Base-by-base conservation (phyloP, 2,888 invertebrate species). In the Microdon myrmicae region DNA sequence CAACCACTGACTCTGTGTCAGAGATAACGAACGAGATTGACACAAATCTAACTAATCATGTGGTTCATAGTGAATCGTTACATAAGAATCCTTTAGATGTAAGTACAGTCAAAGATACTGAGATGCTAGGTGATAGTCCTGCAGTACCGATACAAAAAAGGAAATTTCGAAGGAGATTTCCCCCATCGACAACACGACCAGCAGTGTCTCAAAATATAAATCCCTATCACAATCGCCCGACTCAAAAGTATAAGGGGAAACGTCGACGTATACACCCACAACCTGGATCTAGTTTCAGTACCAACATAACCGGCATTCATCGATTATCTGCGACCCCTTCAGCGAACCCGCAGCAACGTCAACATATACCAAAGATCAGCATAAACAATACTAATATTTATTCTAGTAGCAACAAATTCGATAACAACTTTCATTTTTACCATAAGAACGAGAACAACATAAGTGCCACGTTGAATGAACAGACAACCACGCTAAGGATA, bases 331-430 rank as follows among this genome's bases (percentile, higher is more conserved):
- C 22, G 14, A 12, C 10, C 20, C 12, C 58, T 17, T 16, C 37
- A 17, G n/a, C 48, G 12, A 23, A 34, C 22, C 23, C 13, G 34
- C 45, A 45, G 32, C 60, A 51, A 48, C 58, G 54, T 41, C 54
- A 60, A 55, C 44, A 26, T 12, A 67, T 60, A 66, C 66, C 66
- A 66, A 66, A 66, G 66, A 66, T 66, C 59, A 53, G 43, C 23
- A 54, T 54, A 22, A 49, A 67, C 41, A 59, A 47, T 29, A 48
- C 67, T 51, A 67, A 59, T 66, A 54, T 60, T 61, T 56, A 67
- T 64, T 55, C 54, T 45, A 67, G 53, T 26, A 67, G 37, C 47
- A 67, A 53, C 45, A 56, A 67, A 35, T 64, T 64, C 38, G 56
- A 59, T 60, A 67, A 61, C 43, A 59, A 64, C 51, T 58, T 64